Base-by-base conservation (phyloP, 2,113 vertebrate genomes). In the Aplodontia rufa region DNA sequence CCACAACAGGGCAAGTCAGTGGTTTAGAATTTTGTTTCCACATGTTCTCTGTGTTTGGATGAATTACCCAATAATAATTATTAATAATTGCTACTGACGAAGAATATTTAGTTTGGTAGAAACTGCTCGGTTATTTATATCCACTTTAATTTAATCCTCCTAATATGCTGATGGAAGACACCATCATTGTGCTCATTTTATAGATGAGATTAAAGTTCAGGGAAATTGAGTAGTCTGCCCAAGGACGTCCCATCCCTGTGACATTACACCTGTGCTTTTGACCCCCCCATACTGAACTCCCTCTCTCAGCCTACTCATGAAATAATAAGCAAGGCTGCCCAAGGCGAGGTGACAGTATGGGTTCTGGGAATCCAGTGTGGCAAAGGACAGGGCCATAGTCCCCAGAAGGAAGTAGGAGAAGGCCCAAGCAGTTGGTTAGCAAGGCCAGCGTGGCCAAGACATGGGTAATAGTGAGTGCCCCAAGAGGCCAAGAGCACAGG, bases 1-100 rank as follows among this genome's bases (percentile, higher is more conserved):
- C 58, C 64, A 30, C 80, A 78, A 7, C 30, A 51, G 16, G 58
- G 42, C 12, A 49, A 37, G 20, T 58, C n/a, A 53, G 49, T 82
- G 51, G 37, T 85, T 85, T 81, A 92, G 53, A 89, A 78, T 92
- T 84, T 92, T 83, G 20, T 75, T n/a, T 87, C 12, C 35, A 64
- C 62, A 81, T 74, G 30, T 20, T 90, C 1, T 84, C 53, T 58
- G 9, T 90, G 28, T 96, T 96, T 76, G 71, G 49, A 35, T 32
- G 51, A 88, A 6, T 58, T 60, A 85, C 22, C 3, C 60, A 84
- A 68, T 71, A 51, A 45, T 90, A 53, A 80, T 66, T 75, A 45
- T 66, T 88, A 55, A 68, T 82, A 51, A 76, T 60, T 76, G 40
- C 35, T 94, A n/a, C 17, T n/a, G 26, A 58, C 79, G 42, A 40